Evolutionary conservation across 2,113 vertebrate genomes (phyloP), one percentile per base, ranked within the genome.

Genomic region (Zootoca vivipara): DNA sequence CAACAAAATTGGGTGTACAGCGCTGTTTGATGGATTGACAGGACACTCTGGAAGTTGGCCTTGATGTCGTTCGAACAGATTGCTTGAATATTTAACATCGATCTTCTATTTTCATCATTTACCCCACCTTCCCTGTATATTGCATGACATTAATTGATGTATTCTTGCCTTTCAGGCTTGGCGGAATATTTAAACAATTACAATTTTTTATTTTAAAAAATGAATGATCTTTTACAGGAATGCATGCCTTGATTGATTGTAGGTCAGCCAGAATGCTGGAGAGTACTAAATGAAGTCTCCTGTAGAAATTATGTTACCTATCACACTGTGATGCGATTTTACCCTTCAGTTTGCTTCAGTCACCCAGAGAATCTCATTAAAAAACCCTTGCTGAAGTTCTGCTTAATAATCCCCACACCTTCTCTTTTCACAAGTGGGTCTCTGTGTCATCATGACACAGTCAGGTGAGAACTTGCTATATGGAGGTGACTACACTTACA

Each of bases 61-160:
- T 78, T 9, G 8, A 65, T 91, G 42, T 22, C 89, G 24, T 35
- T 69, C 2, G 4, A 26, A 90, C 85, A 90, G 1, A 35, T 82
- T 89, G 7, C 33, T 91, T 82, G 24, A 26, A 89, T 15, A 69
- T 86, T 93, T 89, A 84, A 40, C n/a, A 80, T 89, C 5, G 7
- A 8, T 75, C 75, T 86, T 82, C 52, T 13, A 0, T 65, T 89
- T 15, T 4, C 74, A 81, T 65, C n/a, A 26, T 80, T 52, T 35
- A 42, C 9, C 20, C 30, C 40, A 72, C 56, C 78, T 13, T 20
- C 52, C 18, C 1, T n/a, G 1, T 18, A 1, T 70, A 30, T 87
- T 67, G 0, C 6, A 87, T 15, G 81, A 35, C 16, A 74, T 90
- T 58, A 18, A 42, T 46, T 70, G 77, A 77, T 83, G 89, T 90